phyloP scores from a whole-genome alignment of 2,888 invertebrate species.

The Drosophila pegasa region DNA sequence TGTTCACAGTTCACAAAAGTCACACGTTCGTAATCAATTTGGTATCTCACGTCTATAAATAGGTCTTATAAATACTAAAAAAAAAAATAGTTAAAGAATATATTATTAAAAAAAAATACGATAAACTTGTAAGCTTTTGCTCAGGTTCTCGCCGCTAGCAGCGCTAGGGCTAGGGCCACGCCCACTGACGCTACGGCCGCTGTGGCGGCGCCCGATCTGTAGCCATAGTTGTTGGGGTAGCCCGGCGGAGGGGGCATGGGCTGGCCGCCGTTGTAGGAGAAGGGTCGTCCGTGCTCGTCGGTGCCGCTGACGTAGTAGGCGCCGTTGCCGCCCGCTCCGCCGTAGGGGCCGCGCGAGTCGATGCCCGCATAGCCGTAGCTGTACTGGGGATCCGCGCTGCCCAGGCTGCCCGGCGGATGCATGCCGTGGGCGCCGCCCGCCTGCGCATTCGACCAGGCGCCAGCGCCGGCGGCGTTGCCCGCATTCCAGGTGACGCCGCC shows the following conservation, averaged over 20 bases:
- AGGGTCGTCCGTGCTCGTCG: constrained; percentile 75
- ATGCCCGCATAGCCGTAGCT: constrained; percentile 71
- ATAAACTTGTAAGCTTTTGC: background rate
- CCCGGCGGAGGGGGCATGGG: constrained; percentile 40
- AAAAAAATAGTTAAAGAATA: constrained; percentile 37
- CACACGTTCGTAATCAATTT: constrained; percentile 24
- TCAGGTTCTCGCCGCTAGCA: constrained; percentile 41
- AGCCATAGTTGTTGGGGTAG: constrained; percentile 45
- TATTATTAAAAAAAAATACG: background rate
- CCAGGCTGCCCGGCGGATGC: constrained; percentile 61
- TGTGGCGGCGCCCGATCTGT: constrained; percentile 20
- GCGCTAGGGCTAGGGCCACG: constrained; percentile 36
- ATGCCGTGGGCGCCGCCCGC: constrained; percentile 51
- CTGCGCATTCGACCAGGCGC: constrained; percentile 67
- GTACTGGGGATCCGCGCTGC: constrained; percentile 59
- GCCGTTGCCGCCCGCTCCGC: constrained; percentile 68
- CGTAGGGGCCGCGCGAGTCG: constrained; percentile 65
- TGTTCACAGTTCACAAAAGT: constrained; percentile 21
- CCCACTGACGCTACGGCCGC: constrained; percentile 6
- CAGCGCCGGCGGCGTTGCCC: constrained; percentile 53
- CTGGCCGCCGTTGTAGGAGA: constrained; percentile 59
- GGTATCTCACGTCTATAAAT: constrained; percentile 59
- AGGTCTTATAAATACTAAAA: constrained; percentile 51
- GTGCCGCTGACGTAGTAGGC: constrained; percentile 69
- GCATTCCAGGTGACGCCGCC: constrained; percentile 56